Evolutionary conservation across 2,888 invertebrate genomes (phyloP).

Genomic region (Ophioninae sp.): DNA sequence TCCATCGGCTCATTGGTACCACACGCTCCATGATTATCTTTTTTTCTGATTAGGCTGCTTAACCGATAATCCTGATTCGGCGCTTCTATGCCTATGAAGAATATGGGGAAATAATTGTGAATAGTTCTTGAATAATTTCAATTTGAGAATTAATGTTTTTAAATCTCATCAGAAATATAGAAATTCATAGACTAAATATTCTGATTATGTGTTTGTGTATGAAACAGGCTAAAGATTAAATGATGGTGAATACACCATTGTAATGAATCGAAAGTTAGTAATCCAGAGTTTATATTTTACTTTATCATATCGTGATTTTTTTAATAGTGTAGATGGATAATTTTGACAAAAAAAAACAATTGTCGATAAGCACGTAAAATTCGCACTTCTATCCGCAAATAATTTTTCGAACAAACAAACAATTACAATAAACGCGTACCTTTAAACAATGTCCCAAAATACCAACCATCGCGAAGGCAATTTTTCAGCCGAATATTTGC

Average conservation of each 20-base stretch:
- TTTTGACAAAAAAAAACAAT: background rate
- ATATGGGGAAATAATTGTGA: background rate
- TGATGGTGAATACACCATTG: too few relatives aligned
- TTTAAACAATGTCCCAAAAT: slow-evolving; percentile 18
- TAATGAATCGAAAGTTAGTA: too few relatives aligned
- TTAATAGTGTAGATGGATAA: too few relatives aligned
- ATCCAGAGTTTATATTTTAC: too few relatives aligned
- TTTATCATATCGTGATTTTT: too few relatives aligned
- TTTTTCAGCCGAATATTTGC: background rate
- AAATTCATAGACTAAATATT: background rate
- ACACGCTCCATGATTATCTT: slow-evolving; percentile 65
- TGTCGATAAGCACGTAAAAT: background rate
- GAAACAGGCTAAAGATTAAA: too few relatives aligned
- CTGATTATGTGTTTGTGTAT: background rate
- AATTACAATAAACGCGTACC: slow-evolving; percentile 8
- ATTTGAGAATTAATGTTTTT: background rate
- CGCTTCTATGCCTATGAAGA: slow-evolving; percentile 31
- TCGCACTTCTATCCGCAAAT: background rate
- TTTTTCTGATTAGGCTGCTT: slow-evolving; percentile 3
- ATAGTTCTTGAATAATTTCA: background rate
- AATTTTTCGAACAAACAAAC: background rate
- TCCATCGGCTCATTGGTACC: slow-evolving; percentile 75
- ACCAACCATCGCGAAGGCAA: background rate
- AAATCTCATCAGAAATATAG: background rate
- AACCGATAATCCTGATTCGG: background rate